Percentiles rank a stretch among this genome's conserved stretches.
These are phyloP conservation scores for Brevipalpus yothersi DNA, from an alignment of 1,140 invertebrate species.

Conservation along the genomic window DNA sequence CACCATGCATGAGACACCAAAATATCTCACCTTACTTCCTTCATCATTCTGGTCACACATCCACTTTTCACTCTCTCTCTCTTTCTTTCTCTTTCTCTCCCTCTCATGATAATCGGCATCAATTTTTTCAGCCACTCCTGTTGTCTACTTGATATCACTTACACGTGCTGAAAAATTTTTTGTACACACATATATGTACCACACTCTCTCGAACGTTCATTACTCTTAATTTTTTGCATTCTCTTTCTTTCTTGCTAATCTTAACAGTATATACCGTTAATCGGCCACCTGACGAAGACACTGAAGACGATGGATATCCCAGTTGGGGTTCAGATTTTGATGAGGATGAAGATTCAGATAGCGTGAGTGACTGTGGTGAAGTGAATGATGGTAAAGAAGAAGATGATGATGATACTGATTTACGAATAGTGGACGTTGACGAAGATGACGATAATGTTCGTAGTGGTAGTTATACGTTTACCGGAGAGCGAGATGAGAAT, in stretches of 20 bases:
- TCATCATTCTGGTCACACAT: too few relatives aligned
- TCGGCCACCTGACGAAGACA: background rate
- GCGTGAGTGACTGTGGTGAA: background rate
- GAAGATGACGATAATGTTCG: background rate
- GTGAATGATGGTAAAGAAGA: background rate
- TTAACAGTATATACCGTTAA: too few relatives aligned
- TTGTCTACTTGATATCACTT: background rate
- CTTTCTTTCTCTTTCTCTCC: too few relatives aligned
- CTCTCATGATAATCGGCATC: too few relatives aligned
- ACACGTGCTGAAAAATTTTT: background rate
- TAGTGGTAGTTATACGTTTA: background rate
- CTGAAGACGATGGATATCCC: background rate
- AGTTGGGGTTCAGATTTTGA: slow-evolving; percentile 1
- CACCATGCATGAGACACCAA: too few relatives aligned
- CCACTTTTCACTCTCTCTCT: too few relatives aligned
- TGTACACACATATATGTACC: background rate
- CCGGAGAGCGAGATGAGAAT: background rate
- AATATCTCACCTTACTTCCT: too few relatives aligned
- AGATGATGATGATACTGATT: background rate
- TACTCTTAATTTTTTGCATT: background rate
- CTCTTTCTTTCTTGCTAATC: background rate
- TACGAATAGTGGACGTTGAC: background rate
- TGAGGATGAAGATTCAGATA: background rate
- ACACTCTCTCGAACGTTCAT: background rate
- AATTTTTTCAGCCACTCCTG: too few relatives aligned